Percentiles rank a stretch among this genome's conserved stretches.
phyloP scores from a whole-genome alignment of 1,140 invertebrate species.

The Reticulitermes speratus region DNA sequence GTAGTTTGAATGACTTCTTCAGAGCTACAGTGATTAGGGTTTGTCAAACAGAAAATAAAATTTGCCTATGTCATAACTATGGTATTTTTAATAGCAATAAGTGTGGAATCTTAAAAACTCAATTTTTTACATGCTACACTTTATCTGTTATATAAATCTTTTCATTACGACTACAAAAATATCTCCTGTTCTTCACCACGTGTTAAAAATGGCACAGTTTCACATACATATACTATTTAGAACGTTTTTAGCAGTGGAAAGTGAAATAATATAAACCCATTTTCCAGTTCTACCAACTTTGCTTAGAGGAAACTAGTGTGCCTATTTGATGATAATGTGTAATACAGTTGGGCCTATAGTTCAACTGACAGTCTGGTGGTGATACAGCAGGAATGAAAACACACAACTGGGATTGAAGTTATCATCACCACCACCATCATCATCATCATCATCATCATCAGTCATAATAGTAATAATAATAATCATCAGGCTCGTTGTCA shows the following conservation, averaged over 20 bases:
- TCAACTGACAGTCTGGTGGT: background rate
- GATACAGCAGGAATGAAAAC: background rate
- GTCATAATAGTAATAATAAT: no score
- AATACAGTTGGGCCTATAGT: background rate
- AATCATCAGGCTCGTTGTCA: no score
- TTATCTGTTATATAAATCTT: background rate
- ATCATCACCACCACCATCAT: no score
- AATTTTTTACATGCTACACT: background rate
- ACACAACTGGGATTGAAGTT: no score
- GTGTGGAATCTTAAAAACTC: background rate
- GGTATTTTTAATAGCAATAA: constrained; percentile 2
- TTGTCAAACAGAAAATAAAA: background rate
- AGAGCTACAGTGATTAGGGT: background rate
- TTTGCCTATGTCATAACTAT: background rate
- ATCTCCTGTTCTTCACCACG: background rate
- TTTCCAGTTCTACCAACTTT: background rate
- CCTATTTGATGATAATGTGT: background rate
- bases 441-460: no score
- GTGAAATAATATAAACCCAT: background rate
- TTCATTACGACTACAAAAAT: background rate
- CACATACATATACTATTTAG: background rate
- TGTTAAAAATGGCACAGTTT: constrained; percentile 1
- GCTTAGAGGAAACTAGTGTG: background rate
- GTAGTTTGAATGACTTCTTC: background rate
- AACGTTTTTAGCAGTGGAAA: constrained; percentile 3